Conservation (phyloP, 2,888 invertebrate species). For the Myathropa florea region DNA sequence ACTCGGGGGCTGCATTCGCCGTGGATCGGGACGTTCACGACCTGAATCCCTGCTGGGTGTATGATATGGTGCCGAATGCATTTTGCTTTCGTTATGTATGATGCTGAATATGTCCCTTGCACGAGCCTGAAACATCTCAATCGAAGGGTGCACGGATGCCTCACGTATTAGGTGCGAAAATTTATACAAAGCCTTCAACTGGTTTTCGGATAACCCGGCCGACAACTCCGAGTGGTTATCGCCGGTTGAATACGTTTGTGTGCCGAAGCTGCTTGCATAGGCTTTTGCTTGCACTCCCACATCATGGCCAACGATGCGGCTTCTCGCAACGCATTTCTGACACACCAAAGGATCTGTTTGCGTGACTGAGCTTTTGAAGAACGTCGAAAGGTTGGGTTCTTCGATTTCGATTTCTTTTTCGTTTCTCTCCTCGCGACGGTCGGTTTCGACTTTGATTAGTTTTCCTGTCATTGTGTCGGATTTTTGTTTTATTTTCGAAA, state of each 20-base stretch:
- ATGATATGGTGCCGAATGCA: neutral
- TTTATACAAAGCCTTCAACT: conserved; percentile 32
- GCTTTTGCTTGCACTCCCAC: conserved; percentile 41
- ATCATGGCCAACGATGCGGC: conserved; percentile 24
- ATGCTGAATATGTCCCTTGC: conserved; percentile 39
- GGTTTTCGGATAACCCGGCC: neutral
- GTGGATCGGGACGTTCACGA: neutral
- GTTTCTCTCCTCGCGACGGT: neutral
- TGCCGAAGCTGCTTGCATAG: conserved; percentile 19
- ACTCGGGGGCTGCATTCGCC: neutral
- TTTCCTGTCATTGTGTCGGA: conserved; percentile 30
- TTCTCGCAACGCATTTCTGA: conserved; percentile 35
- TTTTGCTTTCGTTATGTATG: neutral
- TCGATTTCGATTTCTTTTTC: conserved; percentile 20
- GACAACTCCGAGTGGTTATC: neutral
- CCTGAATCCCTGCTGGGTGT: neutral
- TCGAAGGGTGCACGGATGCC: conserved; percentile 18
- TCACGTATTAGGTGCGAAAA: conserved; percentile 48
- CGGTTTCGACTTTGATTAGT: conserved; percentile 42
- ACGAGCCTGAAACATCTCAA: conserved; percentile 23
- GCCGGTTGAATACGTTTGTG: conserved; percentile 18
- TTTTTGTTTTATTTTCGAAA: conserved; percentile 40
- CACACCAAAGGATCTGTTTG: conserved; percentile 47
- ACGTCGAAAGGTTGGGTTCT: conserved; percentile 40
- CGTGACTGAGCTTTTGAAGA: conserved; percentile 44